Evolutionary conservation across 2,797 vertebrate species (phyloP), one percentile per base, ranked within the genome.

Genomic region (Pristis pectinata): DNA sequence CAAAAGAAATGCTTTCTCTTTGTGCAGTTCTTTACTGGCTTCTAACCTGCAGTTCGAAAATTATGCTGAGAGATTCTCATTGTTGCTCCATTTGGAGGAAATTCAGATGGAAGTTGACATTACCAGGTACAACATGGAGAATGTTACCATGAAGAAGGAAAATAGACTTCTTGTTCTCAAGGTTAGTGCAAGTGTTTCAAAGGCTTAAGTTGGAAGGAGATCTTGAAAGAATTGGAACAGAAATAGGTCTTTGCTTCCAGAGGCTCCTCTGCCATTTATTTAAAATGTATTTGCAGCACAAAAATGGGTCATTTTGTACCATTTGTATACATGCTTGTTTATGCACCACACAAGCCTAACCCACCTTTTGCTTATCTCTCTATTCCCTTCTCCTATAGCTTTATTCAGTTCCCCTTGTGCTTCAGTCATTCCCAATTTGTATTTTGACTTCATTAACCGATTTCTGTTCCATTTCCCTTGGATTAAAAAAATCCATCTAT

Each of bases 31-130:
- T 2, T 34, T 97, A 74, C 95, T 98, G 95, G 95, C 97, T 95
- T 95, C 96, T 15, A 3, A 96, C 0, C 95, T 99, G 95, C 95
- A 95, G 79, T 96, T 97, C 95, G 96, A 95, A 56, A 98, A 98
- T 96, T 99, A 99, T 77, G 5, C 94, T 0, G 22, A 96, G 95
- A 98, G 97, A 95, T 97, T 99, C 95, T 96, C 97, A 53, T 95
- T 98, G 95, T 96, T 99, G 95, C 97, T 99, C 94, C 96, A 98
- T 95, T 96, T 99, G 95, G 99, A 99, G 95, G 98, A 99, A 95
- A 96, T 97, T 89, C 98, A 99, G 96, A 98, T 98, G 98, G 96
- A 97, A 95, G 97, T 97, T 87, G 98, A 99, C 95, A 99, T 99
- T 95, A 97, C 96, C 61, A 97, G 95, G 95, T 99, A 99, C 9